Conservation (phyloP, 2,797 vertebrate genomes). For the Sebastes alutus region DNA sequence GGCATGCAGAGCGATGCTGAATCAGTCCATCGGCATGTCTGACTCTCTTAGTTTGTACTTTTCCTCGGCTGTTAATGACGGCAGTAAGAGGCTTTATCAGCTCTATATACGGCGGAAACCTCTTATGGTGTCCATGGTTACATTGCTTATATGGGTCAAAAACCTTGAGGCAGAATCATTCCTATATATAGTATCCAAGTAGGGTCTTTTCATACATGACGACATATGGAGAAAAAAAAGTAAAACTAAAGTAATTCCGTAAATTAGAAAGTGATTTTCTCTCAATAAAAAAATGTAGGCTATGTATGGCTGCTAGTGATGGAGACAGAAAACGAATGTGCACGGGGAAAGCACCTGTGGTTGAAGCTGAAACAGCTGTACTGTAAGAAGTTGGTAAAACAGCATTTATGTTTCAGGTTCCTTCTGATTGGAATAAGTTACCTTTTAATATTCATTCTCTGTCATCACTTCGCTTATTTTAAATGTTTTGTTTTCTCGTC, state of each 20-base stretch:
- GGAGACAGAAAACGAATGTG: not conserved
- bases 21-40: conserved; percentile 15
- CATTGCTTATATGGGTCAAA: not conserved
- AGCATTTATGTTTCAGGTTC: no score
- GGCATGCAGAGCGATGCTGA: conserved; percentile 1
- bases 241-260: no score
- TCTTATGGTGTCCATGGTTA: not conserved
- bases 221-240: no score
- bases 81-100: not conserved
- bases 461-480: no score
- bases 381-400: no score
- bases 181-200: not conserved
- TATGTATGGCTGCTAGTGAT: not conserved
- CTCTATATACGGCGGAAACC: not conserved
- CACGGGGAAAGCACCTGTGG: not conserved
- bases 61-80: not conserved
- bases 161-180: not conserved
- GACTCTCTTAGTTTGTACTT: conserved; percentile 7
- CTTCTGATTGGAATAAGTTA: no score
- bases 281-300: not conserved
- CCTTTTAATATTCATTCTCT: no score
- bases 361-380: no score
- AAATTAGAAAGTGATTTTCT: no score
- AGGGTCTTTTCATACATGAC: not conserved
- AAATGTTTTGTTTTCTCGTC: no score